phyloP scores from a whole-genome alignment of 2,113 vertebrate species.

The Lynx canadensis region DNA sequence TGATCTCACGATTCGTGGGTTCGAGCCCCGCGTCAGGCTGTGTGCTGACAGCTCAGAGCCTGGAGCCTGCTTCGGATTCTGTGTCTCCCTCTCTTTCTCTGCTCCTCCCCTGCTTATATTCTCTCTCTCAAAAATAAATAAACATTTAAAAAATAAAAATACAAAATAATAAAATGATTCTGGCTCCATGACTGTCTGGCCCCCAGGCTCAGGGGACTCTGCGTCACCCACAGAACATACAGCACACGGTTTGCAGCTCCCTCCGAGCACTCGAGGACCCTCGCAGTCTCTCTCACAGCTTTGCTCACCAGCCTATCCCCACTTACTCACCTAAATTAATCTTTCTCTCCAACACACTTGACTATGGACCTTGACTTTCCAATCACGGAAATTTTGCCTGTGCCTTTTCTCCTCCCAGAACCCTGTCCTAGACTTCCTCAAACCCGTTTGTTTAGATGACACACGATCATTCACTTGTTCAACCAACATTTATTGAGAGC shows the following conservation, averaged over 20 bases:
- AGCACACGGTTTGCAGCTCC: fast-evolving
- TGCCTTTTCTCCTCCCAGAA: background rate
- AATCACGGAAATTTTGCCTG: background rate
- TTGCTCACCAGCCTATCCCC: background rate
- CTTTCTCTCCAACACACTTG: background rate
- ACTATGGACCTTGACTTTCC: background rate
- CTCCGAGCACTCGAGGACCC: background rate
- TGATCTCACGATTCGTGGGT: too few species aligned
- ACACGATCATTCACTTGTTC: background rate
- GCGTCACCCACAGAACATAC: background rate
- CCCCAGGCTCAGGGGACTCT: background rate
- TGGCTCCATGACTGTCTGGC: background rate
- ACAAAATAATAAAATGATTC: background rate
- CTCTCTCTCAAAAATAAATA: too few species aligned
- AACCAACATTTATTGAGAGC: background rate
- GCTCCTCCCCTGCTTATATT: too few species aligned
- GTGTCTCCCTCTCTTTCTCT: too few species aligned
- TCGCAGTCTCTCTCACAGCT: fast-evolving
- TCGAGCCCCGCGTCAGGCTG: too few species aligned
- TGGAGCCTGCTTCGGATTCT: too few species aligned
- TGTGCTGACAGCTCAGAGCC: too few species aligned
- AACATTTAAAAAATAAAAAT: too few species aligned
- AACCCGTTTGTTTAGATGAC: background rate
- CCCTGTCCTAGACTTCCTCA: background rate
- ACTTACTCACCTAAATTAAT: background rate